phyloP scores from a whole-genome alignment of 2,888 invertebrate genomes.

The Amphipoea lucens region DNA sequence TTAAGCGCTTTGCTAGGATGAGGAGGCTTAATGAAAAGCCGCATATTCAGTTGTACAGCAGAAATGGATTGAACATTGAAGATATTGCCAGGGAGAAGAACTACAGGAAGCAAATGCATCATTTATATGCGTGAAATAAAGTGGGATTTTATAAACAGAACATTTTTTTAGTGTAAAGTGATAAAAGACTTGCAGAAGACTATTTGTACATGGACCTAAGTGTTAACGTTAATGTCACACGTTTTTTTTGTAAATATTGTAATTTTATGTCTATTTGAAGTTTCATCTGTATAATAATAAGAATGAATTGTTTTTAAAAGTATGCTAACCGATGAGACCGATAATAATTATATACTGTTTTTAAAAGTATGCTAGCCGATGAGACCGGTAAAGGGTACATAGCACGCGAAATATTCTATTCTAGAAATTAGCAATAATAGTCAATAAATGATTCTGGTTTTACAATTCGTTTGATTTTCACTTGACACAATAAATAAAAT shows the following conservation, averaged over 20 bases:
- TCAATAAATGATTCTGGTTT: slow-evolving; percentile 69
- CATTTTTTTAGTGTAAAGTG: slow-evolving; percentile 70
- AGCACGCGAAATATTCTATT: slow-evolving; percentile 65
- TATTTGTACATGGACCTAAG: slow-evolving; percentile 66
- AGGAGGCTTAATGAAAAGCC: slow-evolving; percentile 75
- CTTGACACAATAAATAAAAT: not conserved
- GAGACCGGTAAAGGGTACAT: slow-evolving; percentile 14
- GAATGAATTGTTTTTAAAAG: slow-evolving; percentile 62
- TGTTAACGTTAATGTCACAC: slow-evolving; percentile 63
- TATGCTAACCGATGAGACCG: slow-evolving; percentile 44
- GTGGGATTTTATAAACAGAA: slow-evolving; percentile 49
- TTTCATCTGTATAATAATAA: slow-evolving; percentile 54
- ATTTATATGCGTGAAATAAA: slow-evolving; percentile 13
- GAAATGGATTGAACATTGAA: slow-evolving; percentile 67
- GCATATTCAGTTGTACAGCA: slow-evolving; percentile 75
- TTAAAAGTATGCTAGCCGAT: slow-evolving; percentile 58
- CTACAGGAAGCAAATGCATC: slow-evolving; percentile 15
- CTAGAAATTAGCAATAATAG: slow-evolving; percentile 47
- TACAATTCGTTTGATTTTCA: slow-evolving; percentile 38
- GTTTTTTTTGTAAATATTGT: slow-evolving; percentile 70
- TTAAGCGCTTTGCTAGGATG: slow-evolving; percentile 85
- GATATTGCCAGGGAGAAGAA: slow-evolving; percentile 40
- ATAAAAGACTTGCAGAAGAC: slow-evolving; percentile 64
- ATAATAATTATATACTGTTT: slow-evolving; percentile 58
- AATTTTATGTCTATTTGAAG: slow-evolving; percentile 62